Evolutionary conservation across 2,797 vertebrate genomes (phyloP), one percentile per base, ranked within the genome.

Genomic region (Enteromius anoplus): DNA sequence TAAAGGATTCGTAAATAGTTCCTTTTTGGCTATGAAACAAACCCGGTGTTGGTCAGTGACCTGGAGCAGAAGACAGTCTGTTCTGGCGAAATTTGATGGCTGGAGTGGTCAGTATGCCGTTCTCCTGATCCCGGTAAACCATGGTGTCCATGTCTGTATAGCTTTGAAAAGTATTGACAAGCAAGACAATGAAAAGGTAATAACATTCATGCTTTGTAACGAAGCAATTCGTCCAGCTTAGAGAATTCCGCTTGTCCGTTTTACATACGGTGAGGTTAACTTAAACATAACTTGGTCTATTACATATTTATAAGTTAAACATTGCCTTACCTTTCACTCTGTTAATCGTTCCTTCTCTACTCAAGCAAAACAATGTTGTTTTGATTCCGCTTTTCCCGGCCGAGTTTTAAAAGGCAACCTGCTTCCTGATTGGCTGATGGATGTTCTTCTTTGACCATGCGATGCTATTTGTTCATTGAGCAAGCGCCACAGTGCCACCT

Each of bases 11-110:
- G 5, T 14, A n/a, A 64, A 3, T 9, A 4, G 34, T 5, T 17
- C 2, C 5, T 11, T 15, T n/a, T 53, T 26, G 17, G 5, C 3
- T 73, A 1, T 6, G 4, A 12, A 2, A 29, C 71, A 12, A 53
- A n/a, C 14, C 0, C 11, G 9, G 19, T 12, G 10, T 60, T 60
- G 10, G 5, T n/a, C 19, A 37, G 3, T 1, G 51, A 40, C 88
- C 88, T 15, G 90, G 87, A 42, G 88, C 88, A 0, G 90, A 90
- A 21, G 83, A 81, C 11, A 90, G 85, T 42, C 90, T 49, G 75
- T 78, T 84, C 66, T 79, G 84, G 10, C 88, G 90, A 40, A 55
- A 73, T 68, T 89, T 89, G 58, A 85, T 11, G 5, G 77, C 75
- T 37, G 88, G 73, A 37, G 78, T 66, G 2, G 49, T 37, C 19